Evolutionary conservation across 2,113 vertebrate genomes (phyloP).

Genomic region (Haliaeetus leucogaster): DNA sequence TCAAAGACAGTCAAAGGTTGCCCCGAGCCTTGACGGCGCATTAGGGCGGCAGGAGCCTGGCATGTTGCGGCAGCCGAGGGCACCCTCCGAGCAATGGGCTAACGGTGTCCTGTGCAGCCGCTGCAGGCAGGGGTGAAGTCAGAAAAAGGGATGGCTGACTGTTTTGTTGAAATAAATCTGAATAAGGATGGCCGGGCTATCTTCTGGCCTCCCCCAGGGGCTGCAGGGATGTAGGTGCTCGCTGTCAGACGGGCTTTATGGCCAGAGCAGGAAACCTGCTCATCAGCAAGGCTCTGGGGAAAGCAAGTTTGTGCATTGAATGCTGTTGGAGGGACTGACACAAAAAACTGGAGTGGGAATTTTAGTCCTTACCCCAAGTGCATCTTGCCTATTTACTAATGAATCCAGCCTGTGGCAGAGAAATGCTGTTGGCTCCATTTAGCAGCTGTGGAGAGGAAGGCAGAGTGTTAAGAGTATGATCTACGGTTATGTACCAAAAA

Average conservation of each 20-base stretch:
- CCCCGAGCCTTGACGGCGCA: rapidly evolving
- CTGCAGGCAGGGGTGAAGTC: background rate
- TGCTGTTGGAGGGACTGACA: rapidly evolving
- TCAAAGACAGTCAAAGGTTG: background rate
- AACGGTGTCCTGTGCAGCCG: background rate
- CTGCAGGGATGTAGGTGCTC: background rate
- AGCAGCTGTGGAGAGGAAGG: background rate
- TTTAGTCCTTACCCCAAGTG: background rate
- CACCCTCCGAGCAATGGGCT: rapidly evolving
- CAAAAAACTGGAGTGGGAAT: background rate
- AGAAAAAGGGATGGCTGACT: background rate
- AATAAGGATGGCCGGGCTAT: background rate
- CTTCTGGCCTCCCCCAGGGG: rapidly evolving
- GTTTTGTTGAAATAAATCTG: background rate
- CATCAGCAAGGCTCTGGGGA: background rate
- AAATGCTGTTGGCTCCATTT: background rate
- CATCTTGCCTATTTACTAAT: background rate
- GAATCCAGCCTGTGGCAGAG: background rate
- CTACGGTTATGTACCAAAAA: background rate
- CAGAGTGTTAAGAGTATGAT: background rate
- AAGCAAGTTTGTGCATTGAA: background rate
- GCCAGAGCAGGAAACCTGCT: background rate
- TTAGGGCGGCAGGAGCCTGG: background rate
- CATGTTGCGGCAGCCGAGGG: rapidly evolving
- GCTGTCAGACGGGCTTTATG: background rate